A percentile compares a stretch with the other conserved stretches of the same genome.
These are phyloP conservation scores for Mesembrinibis cayennensis DNA, from an alignment of 2,113 vertebrate genomes.

Conservation along the genomic window DNA sequence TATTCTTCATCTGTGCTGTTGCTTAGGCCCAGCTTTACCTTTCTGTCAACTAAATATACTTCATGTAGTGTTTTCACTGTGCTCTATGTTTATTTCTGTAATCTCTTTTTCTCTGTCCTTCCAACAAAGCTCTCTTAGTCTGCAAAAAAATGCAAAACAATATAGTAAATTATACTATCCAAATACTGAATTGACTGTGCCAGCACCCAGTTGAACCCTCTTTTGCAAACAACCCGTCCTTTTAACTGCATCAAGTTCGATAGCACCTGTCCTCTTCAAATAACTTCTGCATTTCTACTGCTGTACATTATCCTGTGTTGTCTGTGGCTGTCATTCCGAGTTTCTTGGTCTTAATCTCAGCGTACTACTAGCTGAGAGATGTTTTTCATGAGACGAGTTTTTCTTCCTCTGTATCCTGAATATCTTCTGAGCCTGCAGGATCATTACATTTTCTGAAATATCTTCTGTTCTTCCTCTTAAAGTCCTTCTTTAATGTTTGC, in stretches of 20 bases:
- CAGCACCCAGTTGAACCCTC: not conserved
- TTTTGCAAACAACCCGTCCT: not conserved
- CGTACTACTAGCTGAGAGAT: not conserved
- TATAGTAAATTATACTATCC: not conserved
- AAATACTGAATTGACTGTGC: not conserved
- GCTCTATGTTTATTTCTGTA: not conserved
- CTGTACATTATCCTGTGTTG: not conserved
- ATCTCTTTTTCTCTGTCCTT: not conserved
- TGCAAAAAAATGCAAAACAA: accelerated
- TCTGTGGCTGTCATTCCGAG: not conserved
- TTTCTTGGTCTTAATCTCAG: not conserved
- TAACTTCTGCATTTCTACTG: not conserved
- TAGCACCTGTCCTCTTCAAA: not conserved
- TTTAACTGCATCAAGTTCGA: not conserved
- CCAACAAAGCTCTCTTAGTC: not conserved
- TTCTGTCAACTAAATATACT: not conserved
- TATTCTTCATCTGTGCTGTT: not conserved
- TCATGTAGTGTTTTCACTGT: not conserved
- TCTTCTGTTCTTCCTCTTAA: not conserved
- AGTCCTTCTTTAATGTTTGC: not conserved
- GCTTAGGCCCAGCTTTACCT: not conserved
- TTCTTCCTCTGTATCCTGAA: not conserved
- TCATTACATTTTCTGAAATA: not conserved
- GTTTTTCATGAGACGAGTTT: not conserved
- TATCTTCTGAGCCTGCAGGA: not conserved